Evolutionary conservation across 92 coral and sea anemone species (phyloP).

Genomic region (Montipora capitata): DNA sequence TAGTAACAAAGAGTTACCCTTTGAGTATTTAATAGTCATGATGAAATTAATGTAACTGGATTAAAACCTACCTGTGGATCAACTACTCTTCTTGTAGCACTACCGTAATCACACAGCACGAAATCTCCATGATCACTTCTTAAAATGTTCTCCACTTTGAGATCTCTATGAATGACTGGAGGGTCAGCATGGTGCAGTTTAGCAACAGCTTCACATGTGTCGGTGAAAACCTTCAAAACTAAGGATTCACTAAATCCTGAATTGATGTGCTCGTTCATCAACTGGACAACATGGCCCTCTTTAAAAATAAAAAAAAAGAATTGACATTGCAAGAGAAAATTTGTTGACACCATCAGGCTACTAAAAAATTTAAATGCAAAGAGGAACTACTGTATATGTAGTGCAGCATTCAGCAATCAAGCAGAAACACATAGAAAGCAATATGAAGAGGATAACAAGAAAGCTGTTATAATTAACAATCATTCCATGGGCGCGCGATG

Average conservation of each 20-base stretch:
- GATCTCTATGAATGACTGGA: slow-evolving; percentile 96
- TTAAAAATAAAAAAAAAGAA: background rate
- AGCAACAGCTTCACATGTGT: slow-evolving; percentile 97
- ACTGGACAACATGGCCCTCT: slow-evolving; percentile 97
- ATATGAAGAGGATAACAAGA: too few relatives aligned
- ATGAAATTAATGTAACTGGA: too few relatives aligned
- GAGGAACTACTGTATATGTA: too few relatives aligned
- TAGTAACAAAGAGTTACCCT: too few relatives aligned
- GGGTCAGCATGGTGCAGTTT: slow-evolving; percentile 91
- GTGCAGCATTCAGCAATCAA: too few relatives aligned
- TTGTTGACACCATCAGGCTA: too few relatives aligned
- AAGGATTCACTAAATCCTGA: slow-evolving; percentile 90
- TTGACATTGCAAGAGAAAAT: too few relatives aligned
- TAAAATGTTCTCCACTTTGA: slow-evolving; percentile 97
- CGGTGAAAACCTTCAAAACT: slow-evolving; percentile 90
- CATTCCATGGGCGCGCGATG: too few relatives aligned
- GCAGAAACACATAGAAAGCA: too few relatives aligned
- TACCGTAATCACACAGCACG: slow-evolving; percentile 99
- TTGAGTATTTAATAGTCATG: too few relatives aligned
- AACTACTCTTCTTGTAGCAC: slow-evolving; percentile 93
- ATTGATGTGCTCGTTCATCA: slow-evolving; percentile 94
- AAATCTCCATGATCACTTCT: slow-evolving; percentile 91
- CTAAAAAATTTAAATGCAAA: too few relatives aligned
- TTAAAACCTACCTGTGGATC: slow-evolving; percentile 85
- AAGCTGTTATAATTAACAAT: too few relatives aligned